Base-by-base conservation (phyloP, 2,888 invertebrate genomes). In the Smittia sp. region DNA sequence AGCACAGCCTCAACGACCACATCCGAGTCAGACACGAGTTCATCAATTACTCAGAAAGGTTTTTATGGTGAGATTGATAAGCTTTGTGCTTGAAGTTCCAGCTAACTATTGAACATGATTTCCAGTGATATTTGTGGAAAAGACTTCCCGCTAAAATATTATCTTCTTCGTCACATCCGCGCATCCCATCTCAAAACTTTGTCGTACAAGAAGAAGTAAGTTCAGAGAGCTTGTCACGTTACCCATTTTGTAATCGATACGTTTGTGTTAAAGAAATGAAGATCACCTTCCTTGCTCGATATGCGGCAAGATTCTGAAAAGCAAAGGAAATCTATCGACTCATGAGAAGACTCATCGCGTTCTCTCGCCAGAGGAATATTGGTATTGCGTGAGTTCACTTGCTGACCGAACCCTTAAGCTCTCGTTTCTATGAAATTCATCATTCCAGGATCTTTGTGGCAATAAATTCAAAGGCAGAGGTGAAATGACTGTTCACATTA, bases 371-470 rank as follows among this genome's bases (percentile, higher is more conserved):
- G 27, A 52, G 6, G 69, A 69, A 27, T 69, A 69, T 69, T 69
- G 52, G 32, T 69, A 69, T 18, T 69, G 69, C 27, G 68, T 65
- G 32, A 65, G 65, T 65, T n/a, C n/a, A n/a, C n/a, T n/a, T n/a
- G n/a, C n/a, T n/a, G n/a, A n/a, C n/a, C n/a, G n/a, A n/a, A n/a
- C n/a, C n/a, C n/a, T n/a, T n/a, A n/a, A n/a, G n/a, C n/a, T 32
- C 32, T 46, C 2, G 46, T 46, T 13, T 54, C 11, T 7, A 7
- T 58, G 9, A 58, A 11, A 22, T 15, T 2, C 7, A 65, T 65
- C 1, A 6, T 65, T 32, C 27, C 2, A 65, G 65, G 67, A 69
- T 54, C n/a, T 69, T 11, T 69, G 69, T 69, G 69, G 69, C 6
- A 54, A 54, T 20, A 69, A 69, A 32, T 69, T 69, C n/a, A 69